A percentile compares a stretch with the other conserved stretches of the same genome.
phyloP scores from a whole-genome alignment of 2,888 invertebrate species.

The Beris chalybata region DNA sequence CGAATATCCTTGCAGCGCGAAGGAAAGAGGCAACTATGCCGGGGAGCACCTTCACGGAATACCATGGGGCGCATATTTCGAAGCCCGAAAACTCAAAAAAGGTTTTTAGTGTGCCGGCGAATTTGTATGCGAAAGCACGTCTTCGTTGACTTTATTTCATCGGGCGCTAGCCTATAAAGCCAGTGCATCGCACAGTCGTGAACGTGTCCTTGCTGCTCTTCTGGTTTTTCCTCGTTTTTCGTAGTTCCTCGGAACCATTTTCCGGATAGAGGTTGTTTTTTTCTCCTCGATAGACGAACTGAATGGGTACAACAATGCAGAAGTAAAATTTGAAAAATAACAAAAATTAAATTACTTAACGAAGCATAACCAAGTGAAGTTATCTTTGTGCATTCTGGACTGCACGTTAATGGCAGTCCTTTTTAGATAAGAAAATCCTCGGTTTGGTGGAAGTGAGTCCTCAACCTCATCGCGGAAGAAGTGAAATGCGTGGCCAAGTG shows the following conservation, averaged over 20 bases:
- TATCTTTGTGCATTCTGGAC: too few species aligned
- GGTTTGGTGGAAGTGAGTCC: background rate
- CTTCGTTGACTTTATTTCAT: slow-evolving; percentile 14
- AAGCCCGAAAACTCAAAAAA: slow-evolving; percentile 20
- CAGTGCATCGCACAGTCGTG: slow-evolving; percentile 23
- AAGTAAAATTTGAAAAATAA: too few species aligned
- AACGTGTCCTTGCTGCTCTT: too few species aligned
- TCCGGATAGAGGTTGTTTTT: too few species aligned
- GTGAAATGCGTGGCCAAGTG: slow-evolving; percentile 36
- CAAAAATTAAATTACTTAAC: too few species aligned
- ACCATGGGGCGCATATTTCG: slow-evolving; percentile 23
- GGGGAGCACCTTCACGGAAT: background rate
- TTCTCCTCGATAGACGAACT: too few species aligned
- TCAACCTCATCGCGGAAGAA: slow-evolving; percentile 6
- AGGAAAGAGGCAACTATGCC: slow-evolving; percentile 17
- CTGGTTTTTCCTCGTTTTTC: too few species aligned
- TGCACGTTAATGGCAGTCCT: too few species aligned
- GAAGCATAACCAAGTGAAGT: too few species aligned
- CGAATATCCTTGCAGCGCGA: slow-evolving; percentile 23
- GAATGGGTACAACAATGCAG: too few species aligned
- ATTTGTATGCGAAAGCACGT: slow-evolving; percentile 38
- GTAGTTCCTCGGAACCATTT: too few species aligned
- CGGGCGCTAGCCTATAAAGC: slow-evolving; percentile 19
- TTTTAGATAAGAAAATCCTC: too few species aligned
- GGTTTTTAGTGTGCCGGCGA: slow-evolving; percentile 39